Evolutionary conservation across 2,888 invertebrate genomes (phyloP).

Genomic region (Orchesellides sinensis): DNA sequence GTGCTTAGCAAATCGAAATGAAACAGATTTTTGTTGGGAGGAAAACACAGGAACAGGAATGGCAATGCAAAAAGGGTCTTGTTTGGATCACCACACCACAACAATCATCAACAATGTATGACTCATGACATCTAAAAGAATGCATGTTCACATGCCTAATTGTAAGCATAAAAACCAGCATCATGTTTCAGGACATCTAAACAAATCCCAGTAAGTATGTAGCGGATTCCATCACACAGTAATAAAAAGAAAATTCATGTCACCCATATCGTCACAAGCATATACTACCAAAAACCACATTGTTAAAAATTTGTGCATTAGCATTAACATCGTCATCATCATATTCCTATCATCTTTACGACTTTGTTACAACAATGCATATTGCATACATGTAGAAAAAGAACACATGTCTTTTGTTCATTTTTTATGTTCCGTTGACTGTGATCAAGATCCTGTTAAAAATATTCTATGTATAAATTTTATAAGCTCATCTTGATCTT

Average conservation of each 20-base stretch:
- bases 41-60: conserved; percentile 18
- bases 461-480: conserved; percentile 21
- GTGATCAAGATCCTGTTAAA: conserved; percentile 60
- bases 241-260: conserved; percentile 60
- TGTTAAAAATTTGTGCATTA: conserved; percentile 46
- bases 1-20: too few species aligned
- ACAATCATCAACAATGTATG: conserved; percentile 24
- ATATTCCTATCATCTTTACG: not conserved
- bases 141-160: conserved; percentile 59
- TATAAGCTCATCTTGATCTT: conserved; percentile 2
- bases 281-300: not conserved
- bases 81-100: conserved; percentile 21
- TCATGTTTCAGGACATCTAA: conserved; percentile 5
- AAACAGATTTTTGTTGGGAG: too few species aligned
- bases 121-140: too few species aligned
- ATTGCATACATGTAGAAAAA: too few species aligned
- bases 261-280: conserved; percentile 16
- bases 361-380: conserved; percentile 25
- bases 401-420: conserved; percentile 33
- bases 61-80: not conserved
- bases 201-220: conserved; percentile 29
- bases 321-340: conserved; percentile 46
- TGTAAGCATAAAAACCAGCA: conserved; percentile 28
- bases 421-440: conserved; percentile 35
- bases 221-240: conserved; percentile 28